phyloP scores from a whole-genome alignment of 1,140 invertebrate species.

The Zaprionus tsacasi region DNA sequence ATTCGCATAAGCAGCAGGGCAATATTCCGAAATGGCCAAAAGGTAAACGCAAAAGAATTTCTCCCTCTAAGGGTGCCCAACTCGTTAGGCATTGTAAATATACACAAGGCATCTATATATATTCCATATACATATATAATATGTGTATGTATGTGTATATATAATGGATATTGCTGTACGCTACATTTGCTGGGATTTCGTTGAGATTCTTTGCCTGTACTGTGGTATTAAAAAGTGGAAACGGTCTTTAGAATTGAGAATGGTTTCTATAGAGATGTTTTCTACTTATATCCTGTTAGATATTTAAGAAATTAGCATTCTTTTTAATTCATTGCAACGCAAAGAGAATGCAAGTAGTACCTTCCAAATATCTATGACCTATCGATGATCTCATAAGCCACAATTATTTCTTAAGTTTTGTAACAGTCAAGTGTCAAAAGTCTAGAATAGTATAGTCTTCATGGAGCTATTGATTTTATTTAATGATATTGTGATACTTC shows the following conservation, averaged over 20 bases:
- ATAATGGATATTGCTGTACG: neutral
- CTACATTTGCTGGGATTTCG: conserved; percentile 6
- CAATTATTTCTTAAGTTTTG: too few relatives aligned
- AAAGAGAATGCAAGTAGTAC: too few relatives aligned
- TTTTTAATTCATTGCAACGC: too few relatives aligned
- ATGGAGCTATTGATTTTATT: too few relatives aligned
- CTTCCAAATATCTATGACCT: too few relatives aligned
- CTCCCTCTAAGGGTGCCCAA: neutral
- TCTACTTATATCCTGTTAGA: too few relatives aligned
- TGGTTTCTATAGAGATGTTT: neutral
- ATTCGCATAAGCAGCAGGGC: conserved; percentile 17
- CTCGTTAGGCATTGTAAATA: conserved; percentile 4
- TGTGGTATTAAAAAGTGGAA: neutral
- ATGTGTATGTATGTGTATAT: neutral
- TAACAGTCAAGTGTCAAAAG: too few relatives aligned
- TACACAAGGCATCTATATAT: neutral
- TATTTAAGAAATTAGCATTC: too few relatives aligned
- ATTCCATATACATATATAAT: neutral
- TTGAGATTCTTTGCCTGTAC: neutral
- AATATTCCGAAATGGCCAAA: conserved; percentile 21
- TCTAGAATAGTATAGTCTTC: too few relatives aligned
- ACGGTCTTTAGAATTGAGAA: neutral
- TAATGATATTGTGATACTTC: too few relatives aligned
- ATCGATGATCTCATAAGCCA: too few relatives aligned
- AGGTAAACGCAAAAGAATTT: conserved; percentile 15